Percentiles rank a stretch among this genome's conserved stretches.
Evolutionary conservation across 2,113 vertebrate species (phyloP).

Genomic region (Edolisoma coerulescens): DNA sequence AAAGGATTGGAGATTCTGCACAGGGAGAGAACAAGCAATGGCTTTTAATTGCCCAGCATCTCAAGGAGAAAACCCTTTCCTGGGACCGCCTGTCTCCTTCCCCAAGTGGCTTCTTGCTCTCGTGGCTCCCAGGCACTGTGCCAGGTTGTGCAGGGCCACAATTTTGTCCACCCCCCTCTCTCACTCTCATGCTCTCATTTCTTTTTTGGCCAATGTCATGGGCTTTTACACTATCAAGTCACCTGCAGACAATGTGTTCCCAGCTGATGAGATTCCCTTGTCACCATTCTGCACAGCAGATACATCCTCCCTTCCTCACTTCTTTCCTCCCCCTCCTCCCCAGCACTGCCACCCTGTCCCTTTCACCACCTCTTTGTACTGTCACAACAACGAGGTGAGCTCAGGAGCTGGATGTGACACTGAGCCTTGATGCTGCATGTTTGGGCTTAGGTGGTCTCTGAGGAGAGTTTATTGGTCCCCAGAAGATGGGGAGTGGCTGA

Average conservation of each 20-base stretch:
- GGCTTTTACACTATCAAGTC: not conserved
- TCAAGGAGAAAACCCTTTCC: not conserved
- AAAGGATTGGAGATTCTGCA: not conserved
- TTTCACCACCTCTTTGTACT: not conserved
- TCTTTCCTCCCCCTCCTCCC: not conserved
- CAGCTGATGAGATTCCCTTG: not conserved
- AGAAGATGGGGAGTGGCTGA: not conserved
- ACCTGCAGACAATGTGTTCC: not conserved
- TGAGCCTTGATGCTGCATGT: accelerated
- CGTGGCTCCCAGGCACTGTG: not conserved
- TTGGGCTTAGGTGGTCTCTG: not conserved
- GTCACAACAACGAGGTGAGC: not conserved
- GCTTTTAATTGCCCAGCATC: not conserved
- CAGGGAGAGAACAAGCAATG: not conserved
- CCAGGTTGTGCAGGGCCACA: not conserved
- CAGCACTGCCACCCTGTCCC: not conserved
- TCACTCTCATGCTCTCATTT: not conserved
- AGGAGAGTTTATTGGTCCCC: not conserved
- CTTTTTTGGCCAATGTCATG: not conserved
- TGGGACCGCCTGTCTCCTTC: not conserved
- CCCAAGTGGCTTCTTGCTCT: not conserved
- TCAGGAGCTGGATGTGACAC: not conserved
- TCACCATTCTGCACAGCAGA: not conserved
- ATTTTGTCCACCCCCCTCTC: not conserved
- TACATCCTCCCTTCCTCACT: not conserved